Base-by-base conservation (phyloP, 37 sponge, comb jelly and placozoan genomes). In the Cliona cf. orientalis region DNA sequence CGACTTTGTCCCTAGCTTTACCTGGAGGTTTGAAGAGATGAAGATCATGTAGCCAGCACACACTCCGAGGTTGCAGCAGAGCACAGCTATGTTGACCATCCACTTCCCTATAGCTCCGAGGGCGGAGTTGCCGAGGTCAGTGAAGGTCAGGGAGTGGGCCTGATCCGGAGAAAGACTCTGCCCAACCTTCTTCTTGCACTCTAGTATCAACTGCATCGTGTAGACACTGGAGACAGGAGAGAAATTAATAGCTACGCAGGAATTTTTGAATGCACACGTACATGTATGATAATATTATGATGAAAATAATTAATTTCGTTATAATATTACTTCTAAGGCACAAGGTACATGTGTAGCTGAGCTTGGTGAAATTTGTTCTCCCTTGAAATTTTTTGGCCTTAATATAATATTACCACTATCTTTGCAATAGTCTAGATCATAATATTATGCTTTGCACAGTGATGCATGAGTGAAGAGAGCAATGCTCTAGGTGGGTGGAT, bases 41-140 rank as follows among this genome's bases (percentile, higher is more conserved):
- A 92, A 92, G 62, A 92, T 78, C 84, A 84, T 92, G 63, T 92
- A 92, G 19, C 86, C 93, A 49, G 93, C 93, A 75, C 89, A 92
- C 35, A 92, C 89, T 17, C 93, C 93, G 4, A 92, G 71, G 66
- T 92, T 88, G 59, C 93, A 92, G 65, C 75, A 69, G 36, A 92
- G 62, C 35, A 92, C 93, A 6, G 93, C 75, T 9, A 92, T 56
- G 34, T 92, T 75, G 1, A 92, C 93, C 40, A 72, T 46, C 89
- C 89, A 85, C 65, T 81, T 80, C 22, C 93, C 93, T 61, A 79
- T 5, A 2, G 41, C 42, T 3, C 93, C 93, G 22, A 82, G 65
- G 3, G 86, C 85, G 21, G 23, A 21, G 17, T 71, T 19, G 4
- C 93, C 93, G 22, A 92, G 28, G 26, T 84, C 59, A 21, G 93